Evolutionary conservation across 1,140 invertebrate genomes (phyloP), one percentile per base, ranked within the genome.

Genomic region (Drosophila melanogaster): DNA sequence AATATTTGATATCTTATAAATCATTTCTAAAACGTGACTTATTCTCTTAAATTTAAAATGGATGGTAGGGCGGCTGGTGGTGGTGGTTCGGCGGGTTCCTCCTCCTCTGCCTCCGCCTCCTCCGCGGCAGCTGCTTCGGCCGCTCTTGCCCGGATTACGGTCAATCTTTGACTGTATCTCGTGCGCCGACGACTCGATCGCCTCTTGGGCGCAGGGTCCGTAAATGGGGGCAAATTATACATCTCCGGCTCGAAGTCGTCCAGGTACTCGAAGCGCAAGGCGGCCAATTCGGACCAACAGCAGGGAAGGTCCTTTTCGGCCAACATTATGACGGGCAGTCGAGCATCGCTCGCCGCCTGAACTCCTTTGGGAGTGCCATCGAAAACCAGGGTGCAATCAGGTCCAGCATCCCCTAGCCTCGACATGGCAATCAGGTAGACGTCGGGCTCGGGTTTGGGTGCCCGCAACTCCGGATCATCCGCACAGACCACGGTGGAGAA

Each of bases 361-460:
- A 98, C 96, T 7, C 98, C 98, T 92, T 98, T 98, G 3, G 96
- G 95, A 0, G 97, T 96, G 93, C 99, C 98, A 93, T 99, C 98
- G 91, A 99, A 98, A 0, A 98, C 97, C 43, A 99, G 92, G 84
- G 97, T 97, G 95, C 95, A 94, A 19, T 94, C 93, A 7, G 95
- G 94, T 44, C 95, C 89, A 8, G 96, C 96, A 56, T 96, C 95
- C 0, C 94, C 92, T 92, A 99, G 98, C 70, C 97, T 93, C 0
- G 94, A 93, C 15, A 97, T 97, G 74, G 96, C 96, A 0, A 98
- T 94, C n/a, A 98, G 90, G 92, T 98, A 99, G 87, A 98, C 97
- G 92, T 99, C 98, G 0, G 98, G 98, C 58, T 95, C 94, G 12
- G 98, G 98, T 93, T 99, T 99, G 33, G 97, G 97, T 59, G 94